phyloP scores from a whole-genome alignment of 2,113 vertebrate species.

The Todiramphus chloris region DNA sequence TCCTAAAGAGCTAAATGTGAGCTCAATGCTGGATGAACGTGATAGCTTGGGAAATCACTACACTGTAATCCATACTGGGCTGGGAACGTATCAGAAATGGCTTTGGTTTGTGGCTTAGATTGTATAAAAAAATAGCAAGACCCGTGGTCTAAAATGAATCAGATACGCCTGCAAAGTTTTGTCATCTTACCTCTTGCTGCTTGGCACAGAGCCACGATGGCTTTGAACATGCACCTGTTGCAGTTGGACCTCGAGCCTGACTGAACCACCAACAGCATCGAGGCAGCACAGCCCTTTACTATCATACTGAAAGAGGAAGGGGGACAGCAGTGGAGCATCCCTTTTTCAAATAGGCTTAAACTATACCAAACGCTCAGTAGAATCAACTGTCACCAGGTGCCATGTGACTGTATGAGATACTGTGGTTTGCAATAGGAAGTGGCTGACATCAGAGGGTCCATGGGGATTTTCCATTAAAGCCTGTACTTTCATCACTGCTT shows the following conservation, averaged over 20 bases:
- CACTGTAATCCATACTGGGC: neutral
- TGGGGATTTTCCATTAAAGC: neutral
- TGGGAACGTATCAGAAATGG: fast-evolving
- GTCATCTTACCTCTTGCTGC: fast-evolving
- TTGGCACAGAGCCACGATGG: neutral
- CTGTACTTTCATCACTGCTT: neutral
- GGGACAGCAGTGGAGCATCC: neutral
- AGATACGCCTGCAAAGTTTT: neutral
- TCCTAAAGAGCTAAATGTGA: neutral
- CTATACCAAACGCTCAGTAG: neutral
- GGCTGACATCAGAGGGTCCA: neutral
- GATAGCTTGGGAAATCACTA: neutral
- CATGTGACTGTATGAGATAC: neutral
- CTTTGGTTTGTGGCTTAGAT: neutral
- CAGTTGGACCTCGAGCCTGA: neutral
- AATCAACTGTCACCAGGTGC: neutral
- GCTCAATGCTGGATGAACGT: neutral
- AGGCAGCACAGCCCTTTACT: neutral
- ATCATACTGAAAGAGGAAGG: neutral
- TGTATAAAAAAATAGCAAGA: neutral
- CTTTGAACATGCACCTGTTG: fast-evolving
- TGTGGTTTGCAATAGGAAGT: neutral
- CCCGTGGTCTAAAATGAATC: neutral
- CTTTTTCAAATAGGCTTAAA: neutral
- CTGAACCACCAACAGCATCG: fast-evolving